Conservation (phyloP, 2,888 invertebrate genomes). For the Trisateles emortualis region DNA sequence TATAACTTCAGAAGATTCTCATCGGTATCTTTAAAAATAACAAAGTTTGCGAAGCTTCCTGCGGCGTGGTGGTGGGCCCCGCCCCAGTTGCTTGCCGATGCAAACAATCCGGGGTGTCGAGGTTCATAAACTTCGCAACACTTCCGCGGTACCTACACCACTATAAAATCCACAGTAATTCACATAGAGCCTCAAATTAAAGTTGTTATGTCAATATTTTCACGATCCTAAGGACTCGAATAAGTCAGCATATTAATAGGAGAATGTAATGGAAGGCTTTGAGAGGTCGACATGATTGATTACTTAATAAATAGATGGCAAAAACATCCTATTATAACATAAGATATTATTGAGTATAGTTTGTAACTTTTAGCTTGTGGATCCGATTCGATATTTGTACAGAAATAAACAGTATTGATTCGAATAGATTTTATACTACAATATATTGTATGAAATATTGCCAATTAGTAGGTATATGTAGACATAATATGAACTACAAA, state of each 20-base stretch:
- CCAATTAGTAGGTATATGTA: too few relatives aligned
- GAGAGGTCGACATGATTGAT: slow-evolving; percentile 10
- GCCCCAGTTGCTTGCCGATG: slow-evolving; percentile 50
- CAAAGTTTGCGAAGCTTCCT: slow-evolving; percentile 69
- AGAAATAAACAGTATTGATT: too few relatives aligned
- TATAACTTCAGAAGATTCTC: slow-evolving; percentile 58
- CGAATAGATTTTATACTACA: too few relatives aligned
- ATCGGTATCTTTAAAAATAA: slow-evolving; percentile 61
- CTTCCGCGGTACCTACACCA: slow-evolving; percentile 54
- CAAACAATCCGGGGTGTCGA: slow-evolving; percentile 70
- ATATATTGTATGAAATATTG: too few relatives aligned
- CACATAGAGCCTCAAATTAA: slow-evolving; percentile 37
- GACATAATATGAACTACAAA: too few relatives aligned
- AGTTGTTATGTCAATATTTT: slow-evolving; percentile 22
- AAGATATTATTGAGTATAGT: neutral
- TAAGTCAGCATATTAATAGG: neutral
- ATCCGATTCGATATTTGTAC: too few relatives aligned
- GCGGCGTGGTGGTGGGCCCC: slow-evolving; percentile 41
- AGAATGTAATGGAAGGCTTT: slow-evolving; percentile 7
- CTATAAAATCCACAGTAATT: slow-evolving; percentile 59
- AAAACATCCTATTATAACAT: neutral
- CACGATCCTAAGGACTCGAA: slow-evolving; percentile 12
- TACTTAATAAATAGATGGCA: neutral
- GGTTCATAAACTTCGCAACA: slow-evolving; percentile 70
- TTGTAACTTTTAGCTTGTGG: neutral